Percentiles rank a stretch among this genome's conserved stretches.
phyloP scores from a whole-genome alignment of 2,797 vertebrate species.

The Brachyrhaphis roseni region DNA sequence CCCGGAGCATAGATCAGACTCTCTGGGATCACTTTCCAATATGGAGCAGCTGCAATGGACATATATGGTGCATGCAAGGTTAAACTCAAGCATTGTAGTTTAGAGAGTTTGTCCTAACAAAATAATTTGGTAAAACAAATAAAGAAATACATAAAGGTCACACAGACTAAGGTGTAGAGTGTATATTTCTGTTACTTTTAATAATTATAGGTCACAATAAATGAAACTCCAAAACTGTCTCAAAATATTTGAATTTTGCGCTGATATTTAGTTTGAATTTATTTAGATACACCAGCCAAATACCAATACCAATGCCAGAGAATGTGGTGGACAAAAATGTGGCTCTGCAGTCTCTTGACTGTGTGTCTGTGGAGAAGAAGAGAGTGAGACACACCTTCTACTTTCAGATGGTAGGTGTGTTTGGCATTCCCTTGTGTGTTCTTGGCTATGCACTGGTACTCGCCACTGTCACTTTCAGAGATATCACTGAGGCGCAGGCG shows the following conservation, averaged over 20 bases:
- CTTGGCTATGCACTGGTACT: conserved; percentile 87
- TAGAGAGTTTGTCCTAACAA: background rate
- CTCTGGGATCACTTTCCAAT: conserved; percentile 85
- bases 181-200: background rate
- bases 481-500: conserved; percentile 85
- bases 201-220: background rate
- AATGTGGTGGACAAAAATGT: background rate
- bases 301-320: background rate
- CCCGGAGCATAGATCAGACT: conserved; percentile 87
- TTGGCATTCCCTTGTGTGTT: conserved; percentile 83
- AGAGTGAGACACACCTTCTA: conserved; percentile 80
- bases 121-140: background rate
- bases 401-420: conserved; percentile 84
- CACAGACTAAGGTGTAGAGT: background rate
- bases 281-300: background rate
- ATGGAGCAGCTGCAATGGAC: conserved; percentile 83
- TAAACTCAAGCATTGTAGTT: background rate
- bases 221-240: background rate
- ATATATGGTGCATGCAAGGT: background rate
- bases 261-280: background rate
- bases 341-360: background rate
- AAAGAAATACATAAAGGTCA: background rate
- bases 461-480: conserved; percentile 84
- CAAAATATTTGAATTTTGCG: background rate
- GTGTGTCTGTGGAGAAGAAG: background rate